Conservation (phyloP, 2,113 vertebrate genomes). For the Lepus europaeus region DNA sequence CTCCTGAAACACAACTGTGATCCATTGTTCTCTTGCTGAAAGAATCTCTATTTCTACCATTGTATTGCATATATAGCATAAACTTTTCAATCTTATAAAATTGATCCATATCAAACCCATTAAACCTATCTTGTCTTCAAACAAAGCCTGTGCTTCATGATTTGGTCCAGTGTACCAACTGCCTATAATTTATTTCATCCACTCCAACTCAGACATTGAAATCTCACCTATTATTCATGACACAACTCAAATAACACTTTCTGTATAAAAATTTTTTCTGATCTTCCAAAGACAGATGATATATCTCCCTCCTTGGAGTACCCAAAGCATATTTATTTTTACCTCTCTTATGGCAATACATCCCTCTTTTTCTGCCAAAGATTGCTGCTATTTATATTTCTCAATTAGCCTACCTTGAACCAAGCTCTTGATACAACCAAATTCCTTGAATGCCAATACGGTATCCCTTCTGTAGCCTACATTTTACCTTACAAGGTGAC, state of each 20-base stretch:
- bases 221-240: neutral
- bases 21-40: neutral
- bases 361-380: constrained; percentile 1
- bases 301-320: neutral
- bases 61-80: neutral
- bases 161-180: neutral
- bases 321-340: constrained; percentile 27
- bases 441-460: neutral
- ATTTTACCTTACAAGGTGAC: neutral
- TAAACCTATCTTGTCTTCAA: neutral
- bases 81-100: neutral
- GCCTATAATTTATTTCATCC: neutral
- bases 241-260: neutral
- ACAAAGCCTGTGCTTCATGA: neutral
- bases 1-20: neutral
- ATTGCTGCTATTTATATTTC: neutral
- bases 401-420: neutral
- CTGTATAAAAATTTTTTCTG: neutral
- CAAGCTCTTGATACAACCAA: neutral
- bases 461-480: neutral
- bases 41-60: neutral
- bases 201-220: neutral
- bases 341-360: neutral
- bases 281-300: neutral
- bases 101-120: neutral